Evolutionary conservation across 2,113 vertebrate species (phyloP).

Genomic region (Mesoclemmys tuberculata): DNA sequence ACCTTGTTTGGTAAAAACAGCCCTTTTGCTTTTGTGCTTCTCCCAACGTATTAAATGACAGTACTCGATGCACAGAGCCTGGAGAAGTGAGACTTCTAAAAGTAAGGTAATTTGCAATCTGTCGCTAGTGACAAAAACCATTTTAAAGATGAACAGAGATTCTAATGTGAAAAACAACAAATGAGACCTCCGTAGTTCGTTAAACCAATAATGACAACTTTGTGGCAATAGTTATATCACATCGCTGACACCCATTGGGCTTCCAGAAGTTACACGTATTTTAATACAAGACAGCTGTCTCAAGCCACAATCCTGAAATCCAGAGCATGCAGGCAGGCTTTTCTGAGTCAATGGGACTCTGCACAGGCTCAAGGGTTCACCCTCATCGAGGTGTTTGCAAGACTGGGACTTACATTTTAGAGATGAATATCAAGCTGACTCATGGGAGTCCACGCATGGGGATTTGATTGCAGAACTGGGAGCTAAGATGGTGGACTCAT

Average conservation of each 20-base stretch:
- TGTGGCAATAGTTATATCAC: background rate
- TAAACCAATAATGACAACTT: slow-evolving; percentile 57
- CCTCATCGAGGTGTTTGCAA: background rate
- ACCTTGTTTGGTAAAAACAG: background rate
- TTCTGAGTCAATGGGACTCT: background rate
- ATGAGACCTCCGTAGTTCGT: slow-evolving; percentile 22
- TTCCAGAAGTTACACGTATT: background rate
- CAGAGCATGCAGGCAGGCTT: background rate
- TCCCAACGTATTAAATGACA: slow-evolving; percentile 5
- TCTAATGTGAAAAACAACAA: slow-evolving; percentile 21
- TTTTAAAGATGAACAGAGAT: slow-evolving; percentile 1
- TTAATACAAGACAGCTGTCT: background rate
- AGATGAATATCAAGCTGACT: background rate
- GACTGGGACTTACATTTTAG: background rate
- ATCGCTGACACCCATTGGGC: slow-evolving; percentile 42
- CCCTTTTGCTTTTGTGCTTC: background rate
- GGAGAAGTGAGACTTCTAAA: background rate
- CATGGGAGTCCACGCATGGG: background rate
- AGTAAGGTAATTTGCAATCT: slow-evolving; percentile 22
- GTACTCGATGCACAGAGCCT: slow-evolving; percentile 15
- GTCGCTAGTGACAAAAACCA: slow-evolving; percentile 38
- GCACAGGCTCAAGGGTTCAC: background rate
- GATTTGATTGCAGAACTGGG: background rate
- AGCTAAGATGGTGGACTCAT: background rate
- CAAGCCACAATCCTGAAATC: background rate